Evolutionary conservation across 2,888 invertebrate genomes (phyloP), one percentile per base, ranked within the genome.

Genomic region (Drosophila prolongata): DNA sequence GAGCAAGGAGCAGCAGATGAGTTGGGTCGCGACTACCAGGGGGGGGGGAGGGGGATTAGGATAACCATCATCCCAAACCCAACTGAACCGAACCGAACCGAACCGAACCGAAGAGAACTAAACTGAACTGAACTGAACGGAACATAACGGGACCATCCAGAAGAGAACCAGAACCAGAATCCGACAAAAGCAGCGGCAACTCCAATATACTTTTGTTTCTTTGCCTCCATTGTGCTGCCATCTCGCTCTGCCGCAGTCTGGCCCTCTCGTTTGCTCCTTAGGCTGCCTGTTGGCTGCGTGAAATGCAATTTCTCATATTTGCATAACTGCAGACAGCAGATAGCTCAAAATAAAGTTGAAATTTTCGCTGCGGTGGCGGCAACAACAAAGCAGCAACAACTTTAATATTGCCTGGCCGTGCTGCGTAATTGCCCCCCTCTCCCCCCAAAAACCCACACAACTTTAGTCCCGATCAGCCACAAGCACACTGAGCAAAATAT

Each of bases 261-360:
- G 8, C 27, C 37, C 34, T 11, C 30, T 27, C 14, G 19, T 16
- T 19, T 13, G 24, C 42, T 57, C 13, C n/a, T 34, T 9, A 10
- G 14, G 10, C 46, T n/a, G 55, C 52, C 69, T 78, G 46, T 61
- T 66, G 69, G 78, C 69, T 84, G 79, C 76, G 87, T 86, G 74
- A 88, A 84, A 84, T 84, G 83, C 88, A 84, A 84, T 84, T 84
- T 88, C 88, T 88, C 83, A 84, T 84, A 84, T 84, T 84, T 84
- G 83, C 83, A 83, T 88, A 83, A 88, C 88, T 88, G 83, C 83
- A 88, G 86, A 88, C 86, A 86, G 88, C 76, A 83, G 80, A 83
- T 83, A 83, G 83, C 83, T 83, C 83, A 88, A 83, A 83, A 88
- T 88, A 88, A 83, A 83, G 88, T 86, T 86, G 78, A 73, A 88